Evolutionary conservation across 2,113 vertebrate species (phyloP).

Genomic region (Daboia siamensis): DNA sequence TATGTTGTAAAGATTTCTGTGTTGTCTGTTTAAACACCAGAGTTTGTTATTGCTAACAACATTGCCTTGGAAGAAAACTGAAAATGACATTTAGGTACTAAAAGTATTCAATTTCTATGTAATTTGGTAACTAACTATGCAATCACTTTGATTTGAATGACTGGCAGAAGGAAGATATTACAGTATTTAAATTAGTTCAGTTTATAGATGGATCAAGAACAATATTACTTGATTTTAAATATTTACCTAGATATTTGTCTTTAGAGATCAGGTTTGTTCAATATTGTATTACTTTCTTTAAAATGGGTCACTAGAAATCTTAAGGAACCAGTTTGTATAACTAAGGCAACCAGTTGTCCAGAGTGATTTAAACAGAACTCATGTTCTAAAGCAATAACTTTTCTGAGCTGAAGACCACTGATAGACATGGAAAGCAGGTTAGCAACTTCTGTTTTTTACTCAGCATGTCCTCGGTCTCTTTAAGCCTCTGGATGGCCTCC

Average conservation of each 20-base stretch:
- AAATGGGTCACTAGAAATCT: background rate
- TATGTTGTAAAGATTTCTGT: background rate
- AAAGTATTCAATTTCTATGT: constrained; percentile 24
- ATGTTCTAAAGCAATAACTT: background rate
- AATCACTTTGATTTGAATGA: background rate
- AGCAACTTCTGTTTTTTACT: too few relatives aligned
- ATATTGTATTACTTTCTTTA: background rate
- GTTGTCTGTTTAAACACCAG: background rate
- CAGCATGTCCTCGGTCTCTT: too few relatives aligned
- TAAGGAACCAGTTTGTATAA: background rate
- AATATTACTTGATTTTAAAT: background rate
- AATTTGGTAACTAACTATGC: constrained; percentile 1
- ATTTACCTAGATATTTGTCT: background rate
- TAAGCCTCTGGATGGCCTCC: too few relatives aligned
- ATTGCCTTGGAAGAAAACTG: background rate
- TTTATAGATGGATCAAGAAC: background rate
- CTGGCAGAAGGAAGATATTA: background rate
- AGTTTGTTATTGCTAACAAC: background rate
- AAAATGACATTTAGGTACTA: constrained; percentile 11
- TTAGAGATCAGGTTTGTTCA: background rate
- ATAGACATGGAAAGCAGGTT: background rate
- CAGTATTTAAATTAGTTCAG: background rate
- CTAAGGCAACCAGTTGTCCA: background rate
- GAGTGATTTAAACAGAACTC: background rate
- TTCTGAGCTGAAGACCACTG: background rate